Evolutionary conservation across 2,888 invertebrate genomes (phyloP).

Genomic region (Creontiades dilutus): DNA sequence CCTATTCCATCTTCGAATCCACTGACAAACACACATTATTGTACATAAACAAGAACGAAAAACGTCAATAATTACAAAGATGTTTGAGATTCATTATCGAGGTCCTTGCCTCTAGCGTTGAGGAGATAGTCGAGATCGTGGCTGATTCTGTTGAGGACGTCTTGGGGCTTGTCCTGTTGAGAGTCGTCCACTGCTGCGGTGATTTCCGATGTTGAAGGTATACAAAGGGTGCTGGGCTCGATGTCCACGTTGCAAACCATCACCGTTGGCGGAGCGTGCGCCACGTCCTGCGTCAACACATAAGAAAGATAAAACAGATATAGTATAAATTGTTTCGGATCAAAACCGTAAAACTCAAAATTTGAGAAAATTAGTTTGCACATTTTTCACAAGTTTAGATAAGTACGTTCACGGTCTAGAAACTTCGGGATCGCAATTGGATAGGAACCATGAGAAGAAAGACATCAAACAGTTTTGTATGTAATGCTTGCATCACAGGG

Average conservation of each 20-base stretch:
- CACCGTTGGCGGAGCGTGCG: slow-evolving; percentile 76
- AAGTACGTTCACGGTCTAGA: too few species aligned
- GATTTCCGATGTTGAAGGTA: slow-evolving; percentile 71
- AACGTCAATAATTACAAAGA: slow-evolving; percentile 61
- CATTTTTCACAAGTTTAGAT: too few species aligned
- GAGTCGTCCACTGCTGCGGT: slow-evolving; percentile 77
- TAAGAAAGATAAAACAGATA: not conserved
- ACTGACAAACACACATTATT: too few species aligned
- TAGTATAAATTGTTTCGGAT: too few species aligned
- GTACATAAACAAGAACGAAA: too few species aligned
- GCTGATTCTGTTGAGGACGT: slow-evolving; percentile 88
- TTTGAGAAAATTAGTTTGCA: too few species aligned
- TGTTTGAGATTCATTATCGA: slow-evolving; percentile 72
- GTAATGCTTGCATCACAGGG: too few species aligned
- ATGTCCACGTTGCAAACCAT: slow-evolving; percentile 78
- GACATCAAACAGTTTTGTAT: too few species aligned
- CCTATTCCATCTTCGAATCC: too few species aligned
- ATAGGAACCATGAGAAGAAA: too few species aligned
- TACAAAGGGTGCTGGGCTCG: slow-evolving; percentile 76
- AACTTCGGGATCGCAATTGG: too few species aligned
- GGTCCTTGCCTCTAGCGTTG: slow-evolving; percentile 79
- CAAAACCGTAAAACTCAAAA: too few species aligned
- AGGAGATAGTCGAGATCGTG: slow-evolving; percentile 90
- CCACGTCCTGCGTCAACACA: slow-evolving; percentile 63
- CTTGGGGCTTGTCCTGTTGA: slow-evolving; percentile 55